Evolutionary conservation across 2,888 invertebrate genomes (phyloP).

Genomic region (Drosophila nr. perissopoda): DNA sequence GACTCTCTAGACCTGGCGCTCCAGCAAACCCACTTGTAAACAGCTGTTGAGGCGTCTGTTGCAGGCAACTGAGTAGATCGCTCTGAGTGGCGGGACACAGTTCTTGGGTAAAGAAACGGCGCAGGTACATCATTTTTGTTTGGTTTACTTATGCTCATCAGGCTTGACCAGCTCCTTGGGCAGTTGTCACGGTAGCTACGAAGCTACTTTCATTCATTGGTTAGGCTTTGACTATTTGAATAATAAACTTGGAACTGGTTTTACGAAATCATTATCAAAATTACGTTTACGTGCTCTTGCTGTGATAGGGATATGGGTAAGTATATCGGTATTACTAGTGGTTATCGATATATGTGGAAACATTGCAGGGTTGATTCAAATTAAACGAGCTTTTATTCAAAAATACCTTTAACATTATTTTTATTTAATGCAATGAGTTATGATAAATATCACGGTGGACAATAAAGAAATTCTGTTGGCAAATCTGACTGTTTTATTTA

Average conservation of each 20-base stretch:
- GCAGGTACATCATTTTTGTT: slow-evolving; percentile 71
- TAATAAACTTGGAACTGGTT: slow-evolving; percentile 37
- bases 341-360: slow-evolving; percentile 9
- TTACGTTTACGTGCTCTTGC: slow-evolving; percentile 40
- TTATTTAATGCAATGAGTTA: neutral
- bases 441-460: neutral
- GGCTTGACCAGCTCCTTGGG: slow-evolving; percentile 16
- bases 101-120: slow-evolving; percentile 83
- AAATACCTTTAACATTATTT: neutral
- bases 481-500: neutral
- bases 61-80: slow-evolving; percentile 77
- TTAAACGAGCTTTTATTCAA: neutral
- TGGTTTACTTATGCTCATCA: slow-evolving; percentile 11
- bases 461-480: neutral
- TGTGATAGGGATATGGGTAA: slow-evolving; percentile 6
- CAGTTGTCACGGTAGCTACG: slow-evolving; percentile 16
- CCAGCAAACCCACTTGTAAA: slow-evolving; percentile 62
- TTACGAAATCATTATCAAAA: slow-evolving; percentile 51
- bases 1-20: slow-evolving; percentile 85
- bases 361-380: neutral
- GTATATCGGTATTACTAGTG: slow-evolving; percentile 24
- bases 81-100: slow-evolving; percentile 71
- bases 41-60: slow-evolving; percentile 69
- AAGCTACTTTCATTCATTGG: slow-evolving; percentile 47
- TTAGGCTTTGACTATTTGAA: slow-evolving; percentile 28